A percentile compares a stretch with the other conserved stretches of the same genome.
Evolutionary conservation across 2,797 vertebrate genomes (phyloP).

Genomic region (Enteromius fasciolatus): DNA sequence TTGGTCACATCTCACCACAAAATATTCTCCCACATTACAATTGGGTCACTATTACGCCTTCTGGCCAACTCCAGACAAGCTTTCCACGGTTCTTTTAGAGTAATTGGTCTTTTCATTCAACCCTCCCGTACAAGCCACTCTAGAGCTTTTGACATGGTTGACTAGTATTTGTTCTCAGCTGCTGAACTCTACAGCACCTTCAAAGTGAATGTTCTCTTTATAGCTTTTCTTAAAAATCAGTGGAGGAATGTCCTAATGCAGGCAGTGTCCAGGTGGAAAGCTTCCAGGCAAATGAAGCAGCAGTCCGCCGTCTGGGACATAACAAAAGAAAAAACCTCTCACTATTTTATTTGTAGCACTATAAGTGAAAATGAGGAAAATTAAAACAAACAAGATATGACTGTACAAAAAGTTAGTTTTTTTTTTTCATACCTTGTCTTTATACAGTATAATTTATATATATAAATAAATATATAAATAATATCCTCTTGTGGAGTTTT

Average conservation of each 20-base stretch:
- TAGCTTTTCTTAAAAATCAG: slow-evolving; percentile 3
- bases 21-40: neutral
- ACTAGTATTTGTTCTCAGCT: neutral
- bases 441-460: neutral
- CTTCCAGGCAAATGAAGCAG: neutral
- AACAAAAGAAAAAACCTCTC: neutral
- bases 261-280: neutral
- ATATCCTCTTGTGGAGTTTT: neutral
- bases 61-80: slow-evolving; percentile 11
- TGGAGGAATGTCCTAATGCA: neutral
- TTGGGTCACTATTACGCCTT: neutral
- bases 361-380: neutral
- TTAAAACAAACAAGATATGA: neutral
- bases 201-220: neutral
- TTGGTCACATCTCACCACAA: neutral
- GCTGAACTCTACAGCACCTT: neutral
- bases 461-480: neutral
- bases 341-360: too few relatives aligned
- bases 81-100: slow-evolving; percentile 13
- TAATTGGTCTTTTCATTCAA: neutral
- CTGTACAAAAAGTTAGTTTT: too few relatives aligned
- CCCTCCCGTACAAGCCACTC: neutral
- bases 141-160: neutral
- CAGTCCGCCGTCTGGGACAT: neutral
- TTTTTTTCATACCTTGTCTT: neutral